Conservation (phyloP, 2,113 vertebrate species). For the Gavia stellata region DNA sequence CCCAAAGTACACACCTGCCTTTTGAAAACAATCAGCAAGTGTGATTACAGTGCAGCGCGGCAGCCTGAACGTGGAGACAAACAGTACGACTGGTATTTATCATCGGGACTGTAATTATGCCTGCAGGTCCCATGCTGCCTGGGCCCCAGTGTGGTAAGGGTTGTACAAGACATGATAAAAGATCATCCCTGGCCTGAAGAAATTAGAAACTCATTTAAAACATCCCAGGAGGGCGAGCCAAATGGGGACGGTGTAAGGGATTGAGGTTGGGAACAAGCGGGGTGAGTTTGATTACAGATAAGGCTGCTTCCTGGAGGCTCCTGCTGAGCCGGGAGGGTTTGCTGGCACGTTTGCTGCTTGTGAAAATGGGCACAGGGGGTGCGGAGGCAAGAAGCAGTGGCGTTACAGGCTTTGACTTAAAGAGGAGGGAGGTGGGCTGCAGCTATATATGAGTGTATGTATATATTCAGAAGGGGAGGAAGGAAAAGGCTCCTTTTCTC, state of each 20-base stretch:
- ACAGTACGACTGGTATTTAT: background rate
- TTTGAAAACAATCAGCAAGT: constrained; percentile 4
- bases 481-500: background rate
- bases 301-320: background rate
- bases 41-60: background rate
- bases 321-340: background rate
- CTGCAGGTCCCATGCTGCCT: constrained; percentile 11
- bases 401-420: background rate
- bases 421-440: background rate
- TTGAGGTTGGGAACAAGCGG: background rate
- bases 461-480: background rate
- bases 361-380: background rate
- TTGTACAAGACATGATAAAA: background rate
- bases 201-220: constrained; percentile 26
- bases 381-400: background rate
- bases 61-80: background rate
- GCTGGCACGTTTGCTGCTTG: background rate
- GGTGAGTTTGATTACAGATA: constrained; percentile 8
- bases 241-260: background rate
- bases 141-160: background rate
- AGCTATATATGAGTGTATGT: background rate
- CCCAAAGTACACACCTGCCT: background rate
- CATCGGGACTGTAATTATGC: constrained; percentile 15
- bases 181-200: constrained; percentile 1
- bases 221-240: background rate